Conservation (phyloP, 2,113 vertebrate species). For the Callipepla californica region DNA sequence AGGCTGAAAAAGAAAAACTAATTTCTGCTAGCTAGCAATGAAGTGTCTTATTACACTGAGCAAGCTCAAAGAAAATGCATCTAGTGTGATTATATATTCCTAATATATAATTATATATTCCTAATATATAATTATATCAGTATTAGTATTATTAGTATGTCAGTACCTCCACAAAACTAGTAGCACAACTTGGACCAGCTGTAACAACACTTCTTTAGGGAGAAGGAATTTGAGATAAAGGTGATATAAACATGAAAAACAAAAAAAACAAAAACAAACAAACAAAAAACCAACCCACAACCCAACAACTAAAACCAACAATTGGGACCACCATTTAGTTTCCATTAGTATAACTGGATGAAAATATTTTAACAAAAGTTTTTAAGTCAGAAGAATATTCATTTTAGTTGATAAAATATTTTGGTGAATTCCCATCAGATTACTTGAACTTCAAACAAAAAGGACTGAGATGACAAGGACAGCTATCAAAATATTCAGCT, state of each 20-base stretch:
- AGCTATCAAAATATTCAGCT: conserved; percentile 14
- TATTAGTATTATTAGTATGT: background rate
- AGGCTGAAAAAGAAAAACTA: background rate
- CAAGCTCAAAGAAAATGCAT: background rate
- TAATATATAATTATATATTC: background rate
- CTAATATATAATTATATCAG: too few relatives aligned
- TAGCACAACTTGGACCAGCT: background rate
- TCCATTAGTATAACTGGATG: background rate
- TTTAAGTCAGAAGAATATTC: background rate
- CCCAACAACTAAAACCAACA: background rate
- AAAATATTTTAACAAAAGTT: background rate
- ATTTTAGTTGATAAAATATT: conserved; percentile 3
- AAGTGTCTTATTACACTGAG: background rate
- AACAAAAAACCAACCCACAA: too few relatives aligned
- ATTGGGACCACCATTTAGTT: background rate
- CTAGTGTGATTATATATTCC: background rate
- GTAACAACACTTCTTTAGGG: background rate
- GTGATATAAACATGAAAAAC: background rate
- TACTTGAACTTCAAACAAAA: background rate
- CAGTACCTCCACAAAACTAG: background rate
- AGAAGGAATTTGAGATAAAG: background rate
- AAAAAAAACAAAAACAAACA: background rate
- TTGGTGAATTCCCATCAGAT: background rate
- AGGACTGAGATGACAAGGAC: background rate
- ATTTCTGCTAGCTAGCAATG: background rate